Percentiles rank a stretch among this genome's conserved stretches.
Conservation (phyloP, 2,113 vertebrate species). For the Vulpes ferrilata region DNA sequence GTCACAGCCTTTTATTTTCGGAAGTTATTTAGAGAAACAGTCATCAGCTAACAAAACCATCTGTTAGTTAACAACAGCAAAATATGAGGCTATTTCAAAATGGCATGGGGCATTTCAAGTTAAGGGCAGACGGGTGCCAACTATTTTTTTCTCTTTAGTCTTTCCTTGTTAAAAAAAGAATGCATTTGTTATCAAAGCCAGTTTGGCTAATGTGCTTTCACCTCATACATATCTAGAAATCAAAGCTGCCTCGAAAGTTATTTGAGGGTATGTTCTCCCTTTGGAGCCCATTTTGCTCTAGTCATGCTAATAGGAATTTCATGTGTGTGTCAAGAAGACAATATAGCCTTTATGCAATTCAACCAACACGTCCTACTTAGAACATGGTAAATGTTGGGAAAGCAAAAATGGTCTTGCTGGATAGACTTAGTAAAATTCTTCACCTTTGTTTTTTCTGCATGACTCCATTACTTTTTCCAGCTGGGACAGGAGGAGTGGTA, state of each 20-base stretch:
- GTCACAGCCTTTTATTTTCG: slow-evolving; percentile 79
- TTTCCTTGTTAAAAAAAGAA: slow-evolving; percentile 80
- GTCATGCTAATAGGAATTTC: slow-evolving; percentile 78
- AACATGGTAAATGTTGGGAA: slow-evolving; percentile 84
- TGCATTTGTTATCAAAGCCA: slow-evolving; percentile 83
- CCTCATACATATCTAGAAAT: slow-evolving; percentile 87
- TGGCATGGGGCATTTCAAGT: slow-evolving; percentile 79
- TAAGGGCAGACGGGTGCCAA: slow-evolving; percentile 72
- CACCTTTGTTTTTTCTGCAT: slow-evolving; percentile 78
- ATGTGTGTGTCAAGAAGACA: slow-evolving; percentile 83
- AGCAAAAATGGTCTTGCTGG: slow-evolving; percentile 80
- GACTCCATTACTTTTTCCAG: slow-evolving; percentile 78
- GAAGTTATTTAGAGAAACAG: slow-evolving; percentile 81
- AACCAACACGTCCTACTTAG: slow-evolving; percentile 77
- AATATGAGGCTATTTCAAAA: slow-evolving; percentile 81
- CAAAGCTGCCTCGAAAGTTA: slow-evolving; percentile 87
- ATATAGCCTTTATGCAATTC: slow-evolving; percentile 82
- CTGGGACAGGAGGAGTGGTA: slow-evolving; percentile 14
- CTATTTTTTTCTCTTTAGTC: slow-evolving; percentile 71
- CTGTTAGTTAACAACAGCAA: slow-evolving; percentile 80
- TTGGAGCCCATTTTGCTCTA: slow-evolving; percentile 78
- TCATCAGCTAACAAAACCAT: slow-evolving; percentile 76
- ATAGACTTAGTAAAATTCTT: slow-evolving; percentile 83
- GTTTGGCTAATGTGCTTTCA: slow-evolving; percentile 88
- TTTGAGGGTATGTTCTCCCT: slow-evolving; percentile 85